These are phyloP conservation scores for Hydropotes inermis DNA, from an alignment of 2,113 vertebrate species.

Conservation along the genomic window DNA sequence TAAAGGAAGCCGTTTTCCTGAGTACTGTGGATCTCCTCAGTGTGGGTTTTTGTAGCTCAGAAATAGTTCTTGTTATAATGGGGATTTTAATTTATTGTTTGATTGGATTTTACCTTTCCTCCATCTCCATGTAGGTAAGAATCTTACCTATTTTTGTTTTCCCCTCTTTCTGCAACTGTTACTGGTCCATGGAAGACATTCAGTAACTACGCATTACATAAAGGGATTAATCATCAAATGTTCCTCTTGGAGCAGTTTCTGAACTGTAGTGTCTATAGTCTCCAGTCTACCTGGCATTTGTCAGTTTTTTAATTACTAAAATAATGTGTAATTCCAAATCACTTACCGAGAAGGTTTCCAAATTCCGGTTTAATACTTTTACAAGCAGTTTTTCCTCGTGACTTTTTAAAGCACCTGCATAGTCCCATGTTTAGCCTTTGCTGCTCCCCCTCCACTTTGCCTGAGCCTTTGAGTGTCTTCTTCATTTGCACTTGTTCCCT, in stretches of 20 bases:
- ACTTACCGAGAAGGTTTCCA: neutral
- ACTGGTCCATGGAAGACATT: neutral
- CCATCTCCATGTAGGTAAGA: neutral
- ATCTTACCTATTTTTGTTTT: neutral
- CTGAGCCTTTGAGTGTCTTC: neutral
- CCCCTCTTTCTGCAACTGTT: neutral
- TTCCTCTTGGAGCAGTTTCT: neutral
- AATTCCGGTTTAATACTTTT: neutral
- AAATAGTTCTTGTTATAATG: neutral
- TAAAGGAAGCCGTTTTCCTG: neutral
- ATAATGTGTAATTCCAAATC: neutral
- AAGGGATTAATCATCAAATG: neutral
- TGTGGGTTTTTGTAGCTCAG: neutral
- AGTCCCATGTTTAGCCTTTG: neutral
- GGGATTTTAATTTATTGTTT: neutral
- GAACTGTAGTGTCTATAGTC: neutral
- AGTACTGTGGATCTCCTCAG: neutral
- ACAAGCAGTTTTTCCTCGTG: neutral
- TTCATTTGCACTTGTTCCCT: neutral
- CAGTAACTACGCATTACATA: neutral
- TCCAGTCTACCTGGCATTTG: neutral
- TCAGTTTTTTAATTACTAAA: neutral
- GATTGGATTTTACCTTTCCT: neutral
- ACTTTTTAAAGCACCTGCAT: neutral
- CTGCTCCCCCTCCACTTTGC: accelerated